A percentile compares a stretch with the other conserved stretches of the same genome.
Evolutionary conservation across 2,113 vertebrate species (phyloP).

Genomic region (Ceyx margarethae): DNA sequence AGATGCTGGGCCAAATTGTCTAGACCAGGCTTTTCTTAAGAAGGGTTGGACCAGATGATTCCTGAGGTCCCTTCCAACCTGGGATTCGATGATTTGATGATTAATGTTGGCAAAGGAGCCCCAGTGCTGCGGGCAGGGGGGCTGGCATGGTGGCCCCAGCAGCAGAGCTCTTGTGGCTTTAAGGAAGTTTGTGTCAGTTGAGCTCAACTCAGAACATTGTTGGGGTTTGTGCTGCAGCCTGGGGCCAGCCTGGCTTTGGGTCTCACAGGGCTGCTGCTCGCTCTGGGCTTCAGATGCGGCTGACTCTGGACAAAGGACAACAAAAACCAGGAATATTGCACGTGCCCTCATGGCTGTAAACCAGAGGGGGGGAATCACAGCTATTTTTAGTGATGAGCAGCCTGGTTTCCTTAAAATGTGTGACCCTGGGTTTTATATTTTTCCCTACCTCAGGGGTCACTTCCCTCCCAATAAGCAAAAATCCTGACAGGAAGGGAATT

Average conservation of each 20-base stretch:
- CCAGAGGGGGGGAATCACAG: neutral
- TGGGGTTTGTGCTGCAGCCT: neutral
- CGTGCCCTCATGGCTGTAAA: neutral
- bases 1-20: neutral
- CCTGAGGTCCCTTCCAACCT: neutral
- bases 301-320: neutral
- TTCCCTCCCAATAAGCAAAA: neutral
- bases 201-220: accelerated
- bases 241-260: neutral
- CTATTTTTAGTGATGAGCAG: neutral
- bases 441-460: neutral
- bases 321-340: neutral
- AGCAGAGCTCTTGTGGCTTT: accelerated
- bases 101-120: accelerated
- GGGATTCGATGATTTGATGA: neutral
- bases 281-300: neutral
- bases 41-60: neutral
- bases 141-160: accelerated
- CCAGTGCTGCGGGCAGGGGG: neutral
- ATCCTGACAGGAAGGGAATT: neutral
- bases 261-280: neutral
- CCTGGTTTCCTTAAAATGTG: neutral
- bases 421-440: neutral
- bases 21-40: neutral
- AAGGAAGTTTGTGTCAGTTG: neutral